phyloP scores from a whole-genome alignment of 1,140 invertebrate species.

The Drosophila tropicalis region DNA sequence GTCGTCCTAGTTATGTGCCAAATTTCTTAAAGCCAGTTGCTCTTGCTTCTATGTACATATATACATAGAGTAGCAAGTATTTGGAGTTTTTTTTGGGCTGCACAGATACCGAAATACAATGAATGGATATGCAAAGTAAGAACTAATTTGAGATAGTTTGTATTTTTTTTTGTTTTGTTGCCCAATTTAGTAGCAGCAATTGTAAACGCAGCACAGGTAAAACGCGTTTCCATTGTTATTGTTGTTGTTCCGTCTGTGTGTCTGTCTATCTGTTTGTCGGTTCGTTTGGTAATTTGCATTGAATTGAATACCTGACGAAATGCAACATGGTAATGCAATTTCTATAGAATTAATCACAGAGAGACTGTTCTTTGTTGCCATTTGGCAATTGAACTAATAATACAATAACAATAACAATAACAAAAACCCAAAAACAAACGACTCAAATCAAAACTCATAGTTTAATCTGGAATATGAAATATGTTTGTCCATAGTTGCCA shows the following conservation, averaged over 20 bases:
- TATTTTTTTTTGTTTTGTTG: slow-evolving; percentile 32
- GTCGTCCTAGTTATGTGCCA: slow-evolving; percentile 77
- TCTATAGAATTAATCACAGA: slow-evolving; percentile 47
- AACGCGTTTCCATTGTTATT: slow-evolving; percentile 14
- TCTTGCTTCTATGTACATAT: slow-evolving; percentile 27
- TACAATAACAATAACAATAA: background rate
- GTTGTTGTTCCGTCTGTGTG: background rate
- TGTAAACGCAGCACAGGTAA: slow-evolving; percentile 27
- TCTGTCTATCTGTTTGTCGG: slow-evolving; percentile 10
- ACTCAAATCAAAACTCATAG: background rate
- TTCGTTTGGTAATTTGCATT: slow-evolving; percentile 52
- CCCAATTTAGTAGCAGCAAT: slow-evolving; percentile 47
- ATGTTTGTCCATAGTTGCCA: background rate
- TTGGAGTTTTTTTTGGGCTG: background rate
- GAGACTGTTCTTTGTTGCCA: background rate
- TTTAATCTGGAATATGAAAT: background rate
- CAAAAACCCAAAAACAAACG: slow-evolving; percentile 2
- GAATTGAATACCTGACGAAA: slow-evolving; percentile 54
- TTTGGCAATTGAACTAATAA: slow-evolving; percentile 11
- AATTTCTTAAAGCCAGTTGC: slow-evolving; percentile 72
- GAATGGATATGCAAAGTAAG: slow-evolving; percentile 50
- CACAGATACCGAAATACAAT: slow-evolving; percentile 24
- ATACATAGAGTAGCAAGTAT: background rate
- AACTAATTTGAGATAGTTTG: slow-evolving; percentile 30
- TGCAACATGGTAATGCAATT: slow-evolving; percentile 45